These are phyloP conservation scores for Chelonia mydas DNA, from an alignment of 2,797 vertebrate species.

Conservation along the genomic window DNA sequence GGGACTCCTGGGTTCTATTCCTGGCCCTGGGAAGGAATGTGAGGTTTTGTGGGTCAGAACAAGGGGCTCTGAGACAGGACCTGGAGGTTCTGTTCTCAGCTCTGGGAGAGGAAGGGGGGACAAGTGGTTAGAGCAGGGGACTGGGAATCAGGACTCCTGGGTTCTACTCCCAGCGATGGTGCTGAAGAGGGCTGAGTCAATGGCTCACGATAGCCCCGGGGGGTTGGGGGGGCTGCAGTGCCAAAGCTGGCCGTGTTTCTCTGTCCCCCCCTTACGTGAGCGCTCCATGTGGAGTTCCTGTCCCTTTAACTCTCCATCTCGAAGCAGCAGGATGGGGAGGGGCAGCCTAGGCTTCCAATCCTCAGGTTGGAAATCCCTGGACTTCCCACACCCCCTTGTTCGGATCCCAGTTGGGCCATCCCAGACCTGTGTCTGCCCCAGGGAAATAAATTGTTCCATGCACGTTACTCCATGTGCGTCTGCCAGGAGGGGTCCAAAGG, in stretches of 20 bases:
- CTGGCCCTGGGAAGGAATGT: background rate
- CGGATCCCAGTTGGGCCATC: background rate
- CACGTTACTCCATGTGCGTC: background rate
- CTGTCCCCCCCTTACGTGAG: background rate
- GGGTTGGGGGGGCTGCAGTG: background rate
- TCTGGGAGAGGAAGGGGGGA: background rate
- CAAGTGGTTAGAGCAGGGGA: background rate
- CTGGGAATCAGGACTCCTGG: background rate
- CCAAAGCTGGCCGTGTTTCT: background rate
- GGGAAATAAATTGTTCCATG: background rate
- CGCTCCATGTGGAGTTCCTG: no score
- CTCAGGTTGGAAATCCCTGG: background rate
- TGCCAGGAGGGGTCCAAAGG: background rate
- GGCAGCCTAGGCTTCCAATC: background rate
- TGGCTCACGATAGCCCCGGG: accelerated
- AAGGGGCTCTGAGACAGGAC: background rate
- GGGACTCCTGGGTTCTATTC: background rate
- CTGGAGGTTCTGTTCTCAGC: background rate
- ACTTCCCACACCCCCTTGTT: background rate
- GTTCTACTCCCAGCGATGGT: background rate
- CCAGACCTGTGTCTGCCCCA: no score
- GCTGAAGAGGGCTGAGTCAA: background rate
- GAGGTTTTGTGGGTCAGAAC: background rate
- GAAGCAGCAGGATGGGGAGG: background rate
- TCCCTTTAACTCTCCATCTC: no score